Conservation (phyloP, 1,140 invertebrate genomes). For the Eubasilissa regina region DNA sequence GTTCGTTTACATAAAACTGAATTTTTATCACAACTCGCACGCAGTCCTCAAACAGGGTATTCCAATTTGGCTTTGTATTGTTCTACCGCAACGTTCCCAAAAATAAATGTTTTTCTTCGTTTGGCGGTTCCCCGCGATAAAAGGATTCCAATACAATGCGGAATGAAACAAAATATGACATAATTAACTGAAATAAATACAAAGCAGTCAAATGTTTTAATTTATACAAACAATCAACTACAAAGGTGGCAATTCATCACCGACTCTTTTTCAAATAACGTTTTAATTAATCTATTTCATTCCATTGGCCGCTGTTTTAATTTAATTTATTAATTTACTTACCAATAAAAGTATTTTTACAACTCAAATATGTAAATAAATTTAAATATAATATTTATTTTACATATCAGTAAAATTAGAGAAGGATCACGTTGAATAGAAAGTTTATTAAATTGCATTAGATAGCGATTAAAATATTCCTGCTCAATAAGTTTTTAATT, state of each 20-base stretch:
- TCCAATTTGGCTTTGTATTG: slow-evolving; percentile 1
- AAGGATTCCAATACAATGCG: slow-evolving; percentile 45
- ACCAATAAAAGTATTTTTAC: no score
- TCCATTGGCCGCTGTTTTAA: background rate
- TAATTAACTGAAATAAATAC: slow-evolving; percentile 27
- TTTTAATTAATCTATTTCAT: background rate
- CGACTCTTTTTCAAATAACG: background rate
- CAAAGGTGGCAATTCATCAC: no score
- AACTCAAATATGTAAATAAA: background rate
- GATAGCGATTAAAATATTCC: no score
- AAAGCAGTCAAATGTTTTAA: background rate
- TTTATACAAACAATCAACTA: background rate
- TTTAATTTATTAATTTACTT: background rate
- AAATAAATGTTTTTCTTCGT: slow-evolving; percentile 58
- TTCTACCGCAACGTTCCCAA: slow-evolving; percentile 28
- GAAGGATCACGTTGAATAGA: no score
- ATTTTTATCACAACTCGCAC: slow-evolving; percentile 31
- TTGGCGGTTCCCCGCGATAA: slow-evolving; percentile 47
- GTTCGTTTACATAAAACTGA: background rate
- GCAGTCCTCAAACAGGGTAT: background rate
- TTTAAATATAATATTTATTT: no score
- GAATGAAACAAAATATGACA: slow-evolving; percentile 58
- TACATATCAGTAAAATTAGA: no score
- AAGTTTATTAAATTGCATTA: no score
- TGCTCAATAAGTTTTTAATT: no score